Evolutionary conservation across 2,888 invertebrate species (phyloP).

Genomic region (Odontocolon sp.): DNA sequence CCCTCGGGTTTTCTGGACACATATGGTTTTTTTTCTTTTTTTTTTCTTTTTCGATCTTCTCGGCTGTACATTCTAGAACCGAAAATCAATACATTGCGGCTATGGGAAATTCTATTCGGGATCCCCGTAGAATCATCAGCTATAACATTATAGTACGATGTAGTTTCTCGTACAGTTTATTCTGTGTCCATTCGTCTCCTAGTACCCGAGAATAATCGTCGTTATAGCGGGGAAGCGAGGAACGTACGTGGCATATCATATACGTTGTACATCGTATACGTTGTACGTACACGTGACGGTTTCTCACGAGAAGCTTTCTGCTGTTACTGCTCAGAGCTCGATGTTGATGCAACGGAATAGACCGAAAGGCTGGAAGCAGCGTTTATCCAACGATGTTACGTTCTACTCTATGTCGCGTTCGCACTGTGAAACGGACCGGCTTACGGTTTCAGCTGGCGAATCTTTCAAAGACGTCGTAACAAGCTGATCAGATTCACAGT

Average conservation of each 20-base stretch:
- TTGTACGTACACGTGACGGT: slow-evolving; percentile 71
- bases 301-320: slow-evolving; percentile 73
- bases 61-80: slow-evolving; percentile 3
- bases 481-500: too few species aligned
- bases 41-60: not conserved
- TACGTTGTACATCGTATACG: too few species aligned
- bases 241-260: slow-evolving; percentile 31
- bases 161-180: not conserved
- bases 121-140: not conserved
- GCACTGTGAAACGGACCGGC: too few species aligned
- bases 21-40: slow-evolving; percentile 19
- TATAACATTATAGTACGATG: not conserved
- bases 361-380: slow-evolving; percentile 20
- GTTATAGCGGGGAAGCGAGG: slow-evolving; percentile 42
- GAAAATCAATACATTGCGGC: slow-evolving; percentile 10
- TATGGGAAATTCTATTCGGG: slow-evolving; percentile 3
- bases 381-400: slow-evolving; percentile 22
- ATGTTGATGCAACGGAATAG: slow-evolving; percentile 68
- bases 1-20: slow-evolving; percentile 7
- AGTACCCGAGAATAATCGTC: slow-evolving; percentile 48
- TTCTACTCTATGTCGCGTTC: slow-evolving; percentile 34
- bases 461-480: too few species aligned
- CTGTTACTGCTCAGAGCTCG: slow-evolving; percentile 50
- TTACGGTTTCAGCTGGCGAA: too few species aligned
- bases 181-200: not conserved